Evolutionary conservation across 2,113 vertebrate genomes (phyloP), one percentile per base, ranked within the genome.

Genomic region (Mesocricetus auratus): DNA sequence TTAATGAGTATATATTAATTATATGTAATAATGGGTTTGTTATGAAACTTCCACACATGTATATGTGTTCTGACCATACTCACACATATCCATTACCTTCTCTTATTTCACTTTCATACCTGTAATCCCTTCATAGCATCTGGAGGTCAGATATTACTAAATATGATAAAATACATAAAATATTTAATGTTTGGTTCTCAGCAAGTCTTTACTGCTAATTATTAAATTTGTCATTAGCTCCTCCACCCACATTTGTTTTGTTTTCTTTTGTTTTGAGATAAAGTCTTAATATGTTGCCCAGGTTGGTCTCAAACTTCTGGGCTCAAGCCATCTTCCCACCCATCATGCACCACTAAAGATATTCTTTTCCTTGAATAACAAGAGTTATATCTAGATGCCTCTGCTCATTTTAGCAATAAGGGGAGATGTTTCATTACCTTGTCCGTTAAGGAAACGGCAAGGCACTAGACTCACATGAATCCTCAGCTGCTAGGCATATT

Each of bases 401-500:
- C 78, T 93, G 56, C 62, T 53, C 81, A 79, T 36, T 71, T 88
- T 95, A 85, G 93, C 56, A 75, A 2, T 53, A 50, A 42, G 83
- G 58, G 83, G 89, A 95, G 91, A 79, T 96, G 90, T 86, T 3
- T 90, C 77, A 36, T 95, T 97, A 94, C 83, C 66, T 95, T 9
- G 60, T n/a, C 64, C 8, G 0, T 64, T 81, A 56, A 85, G 96
- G 96, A 97, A 97, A 91, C 62, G 96, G 69, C n/a, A 96, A 94
- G 90, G 78, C 39, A 58, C 98, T 83, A 97, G 88, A 86, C 85
- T 60, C 95, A 77, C 82, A 89, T 82, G 95, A 95, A 73, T 66
- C 92, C 94, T 97, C 69, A 96, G 96, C 97, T 98, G 85, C 68
- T 97, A 95, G 89, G 39, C 94, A 98, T 98, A 81, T 96, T 96